A percentile compares a stretch with the other conserved stretches of the same genome.
Conservation (phyloP, 2,797 vertebrate species). For the Anolis apletophallus region DNA sequence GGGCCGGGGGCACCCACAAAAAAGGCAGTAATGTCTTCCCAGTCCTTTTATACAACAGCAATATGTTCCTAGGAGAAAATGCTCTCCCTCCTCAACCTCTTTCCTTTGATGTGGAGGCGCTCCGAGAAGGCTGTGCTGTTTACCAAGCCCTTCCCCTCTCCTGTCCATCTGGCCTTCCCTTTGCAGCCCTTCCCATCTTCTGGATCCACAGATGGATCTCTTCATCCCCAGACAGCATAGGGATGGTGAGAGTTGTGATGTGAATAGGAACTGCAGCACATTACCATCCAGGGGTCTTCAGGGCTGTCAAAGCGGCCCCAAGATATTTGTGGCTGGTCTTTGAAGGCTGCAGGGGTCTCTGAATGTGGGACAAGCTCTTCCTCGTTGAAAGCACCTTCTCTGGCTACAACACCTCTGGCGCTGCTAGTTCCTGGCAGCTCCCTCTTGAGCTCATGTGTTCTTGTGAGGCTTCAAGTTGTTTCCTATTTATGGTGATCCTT, state of each 20-base stretch:
- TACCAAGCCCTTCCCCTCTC: neutral
- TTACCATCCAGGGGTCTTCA: no score
- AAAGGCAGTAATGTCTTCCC: neutral
- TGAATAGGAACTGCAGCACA: no score
- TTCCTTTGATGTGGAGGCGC: neutral
- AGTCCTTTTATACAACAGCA: no score
- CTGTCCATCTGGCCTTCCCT: neutral
- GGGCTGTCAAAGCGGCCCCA: neutral
- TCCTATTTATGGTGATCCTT: no score
- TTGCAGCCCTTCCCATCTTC: neutral
- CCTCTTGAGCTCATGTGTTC: constrained; percentile 46
- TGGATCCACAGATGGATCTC: neutral
- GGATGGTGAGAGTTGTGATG: no score
- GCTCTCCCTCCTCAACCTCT: neutral
- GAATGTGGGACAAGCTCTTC: neutral
- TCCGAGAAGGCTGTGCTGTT: neutral
- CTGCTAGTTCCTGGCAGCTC: constrained; percentile 91
- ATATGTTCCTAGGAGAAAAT: neutral
- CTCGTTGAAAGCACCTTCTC: neutral
- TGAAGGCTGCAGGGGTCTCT: constrained; percentile 14
- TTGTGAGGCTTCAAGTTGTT: no score
- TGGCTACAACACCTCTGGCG: constrained; percentile 73
- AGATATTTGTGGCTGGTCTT: neutral
- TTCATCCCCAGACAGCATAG: no score
- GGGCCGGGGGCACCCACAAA: neutral